Evolutionary conservation across 30 jellyfish, hydroid and myxozoan genomes (phyloP).

Genomic region (Rhopilema esculentum): DNA sequence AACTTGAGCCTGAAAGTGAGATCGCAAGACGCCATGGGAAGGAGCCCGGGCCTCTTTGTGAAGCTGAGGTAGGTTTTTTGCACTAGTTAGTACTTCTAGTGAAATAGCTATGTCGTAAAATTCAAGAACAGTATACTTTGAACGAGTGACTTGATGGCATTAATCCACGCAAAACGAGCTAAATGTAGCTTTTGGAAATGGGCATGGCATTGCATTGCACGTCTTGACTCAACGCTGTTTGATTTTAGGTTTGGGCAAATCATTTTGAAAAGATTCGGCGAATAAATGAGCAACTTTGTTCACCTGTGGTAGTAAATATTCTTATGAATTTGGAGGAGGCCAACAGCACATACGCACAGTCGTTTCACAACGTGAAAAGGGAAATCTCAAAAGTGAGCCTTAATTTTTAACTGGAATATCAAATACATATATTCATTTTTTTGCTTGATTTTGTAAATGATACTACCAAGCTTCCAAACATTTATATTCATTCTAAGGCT

Average conservation of each 20-base stretch:
- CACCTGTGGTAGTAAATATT: constrained; percentile 74
- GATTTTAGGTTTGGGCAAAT: constrained; percentile 74
- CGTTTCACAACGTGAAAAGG: constrained; percentile 78
- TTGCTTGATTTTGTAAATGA: not conserved
- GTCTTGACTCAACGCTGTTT: not conserved
- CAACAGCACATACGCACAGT: constrained; percentile 80
- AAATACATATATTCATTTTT: not conserved
- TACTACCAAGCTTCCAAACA: no score
- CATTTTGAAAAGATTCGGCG: constrained; percentile 58
- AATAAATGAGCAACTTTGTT: constrained; percentile 83
- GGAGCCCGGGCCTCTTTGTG: constrained; percentile 78
- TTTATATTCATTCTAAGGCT: no score
- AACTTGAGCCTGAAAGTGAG: constrained; percentile 64
- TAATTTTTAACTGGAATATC: not conserved
- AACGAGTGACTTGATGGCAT: no score
- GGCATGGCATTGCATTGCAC: no score
- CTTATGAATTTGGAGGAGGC: constrained; percentile 79
- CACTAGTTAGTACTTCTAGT: not conserved
- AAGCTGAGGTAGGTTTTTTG: constrained; percentile 78
- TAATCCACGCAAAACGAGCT: no score
- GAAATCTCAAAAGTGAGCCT: constrained; percentile 69
- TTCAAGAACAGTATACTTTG: not conserved
- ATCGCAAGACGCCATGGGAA: constrained; percentile 74
- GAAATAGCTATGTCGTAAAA: not conserved
- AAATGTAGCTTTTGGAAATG: no score